Base-by-base conservation (phyloP, 1,140 invertebrate genomes). In the Diploscapter pachys region DNA sequence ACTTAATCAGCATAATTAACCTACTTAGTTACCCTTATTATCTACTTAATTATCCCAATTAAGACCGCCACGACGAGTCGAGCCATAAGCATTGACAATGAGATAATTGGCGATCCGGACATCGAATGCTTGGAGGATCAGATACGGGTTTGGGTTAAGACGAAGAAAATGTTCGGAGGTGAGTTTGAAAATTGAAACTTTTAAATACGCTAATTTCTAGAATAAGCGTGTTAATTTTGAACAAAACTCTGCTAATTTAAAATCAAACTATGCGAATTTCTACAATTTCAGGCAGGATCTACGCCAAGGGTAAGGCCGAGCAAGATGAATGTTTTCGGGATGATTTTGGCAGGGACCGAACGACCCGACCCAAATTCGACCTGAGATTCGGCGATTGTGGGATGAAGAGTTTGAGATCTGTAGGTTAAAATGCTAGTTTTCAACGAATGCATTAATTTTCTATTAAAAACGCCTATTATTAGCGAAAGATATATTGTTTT, bases 351-450 rank as follows among this genome's bases (percentile, higher is more conserved):
- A 63, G 66, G 49, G 64, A 82, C 55, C 64, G 76, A 55, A 85
- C 83, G 2, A 81, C 83, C 55, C 85, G 85, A 68, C 83, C 83
- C 48, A 77, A 80, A 56, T 85, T 85, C 61, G 81, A 84, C 75
- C 63, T 85, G 48, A 63, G 75, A 13, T 76, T 85, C 11, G 83
- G 83, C 62, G 76, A 72, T 5, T 85, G 83, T 73, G 83, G 83
- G 56, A 85, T 85, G 83, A 84, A 85, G 71, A 84, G 81, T 73
- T 72, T 85, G 6, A 66, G 83, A 81, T 85, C 82, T n/a, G 83
- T 85, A 54, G 75, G 80, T 73, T 8, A 31, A 6, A 13, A 52
- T 55, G 5, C 61, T 8, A 11, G 0, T 69, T 61, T 53, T 31
- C 1, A 31, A 31, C 31, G 31, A 31, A 31, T 1, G 31, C 31